Conservation (phyloP, 2,888 invertebrate species). For the Heteropelma amictum region DNA sequence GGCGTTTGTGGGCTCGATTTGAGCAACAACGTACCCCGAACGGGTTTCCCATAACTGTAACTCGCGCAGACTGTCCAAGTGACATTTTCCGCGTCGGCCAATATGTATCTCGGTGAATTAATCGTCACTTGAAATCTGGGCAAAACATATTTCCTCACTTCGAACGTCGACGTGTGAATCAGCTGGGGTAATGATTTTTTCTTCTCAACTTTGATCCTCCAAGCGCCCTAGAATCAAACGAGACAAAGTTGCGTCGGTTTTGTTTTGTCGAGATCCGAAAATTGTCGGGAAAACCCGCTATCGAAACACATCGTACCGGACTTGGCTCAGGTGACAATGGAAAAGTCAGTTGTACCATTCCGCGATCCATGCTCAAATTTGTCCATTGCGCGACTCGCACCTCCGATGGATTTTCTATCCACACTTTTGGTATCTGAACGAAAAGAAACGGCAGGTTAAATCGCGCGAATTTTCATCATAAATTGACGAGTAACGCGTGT, state of each 20-base stretch:
- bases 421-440: slow-evolving; percentile 83
- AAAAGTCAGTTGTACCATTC: slow-evolving; percentile 81
- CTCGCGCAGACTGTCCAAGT: slow-evolving; percentile 81
- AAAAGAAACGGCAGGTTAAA: too few species aligned
- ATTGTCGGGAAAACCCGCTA: not conserved
- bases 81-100: slow-evolving; percentile 77
- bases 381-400: slow-evolving; percentile 84
- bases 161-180: slow-evolving; percentile 77
- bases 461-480: not conserved
- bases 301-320: slow-evolving; percentile 63
- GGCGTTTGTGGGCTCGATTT: slow-evolving; percentile 75
- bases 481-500: not conserved
- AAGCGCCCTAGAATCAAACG: slow-evolving; percentile 77
- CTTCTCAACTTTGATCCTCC: slow-evolving; percentile 79
- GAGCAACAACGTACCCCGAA: slow-evolving; percentile 80
- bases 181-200: slow-evolving; percentile 69
- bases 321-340: slow-evolving; percentile 77
- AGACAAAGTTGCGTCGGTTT: not conserved
- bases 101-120: slow-evolving; percentile 79
- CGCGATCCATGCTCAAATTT: slow-evolving; percentile 81
- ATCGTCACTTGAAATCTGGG: slow-evolving; percentile 82
- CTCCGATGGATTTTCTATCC: slow-evolving; percentile 84
- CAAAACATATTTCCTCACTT: slow-evolving; percentile 80
- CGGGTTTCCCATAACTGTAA: slow-evolving; percentile 83
- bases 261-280: not conserved